Evolutionary conservation across 2,888 invertebrate genomes (phyloP), one percentile per base, ranked within the genome.

Genomic region (Tetranychus truncatus): DNA sequence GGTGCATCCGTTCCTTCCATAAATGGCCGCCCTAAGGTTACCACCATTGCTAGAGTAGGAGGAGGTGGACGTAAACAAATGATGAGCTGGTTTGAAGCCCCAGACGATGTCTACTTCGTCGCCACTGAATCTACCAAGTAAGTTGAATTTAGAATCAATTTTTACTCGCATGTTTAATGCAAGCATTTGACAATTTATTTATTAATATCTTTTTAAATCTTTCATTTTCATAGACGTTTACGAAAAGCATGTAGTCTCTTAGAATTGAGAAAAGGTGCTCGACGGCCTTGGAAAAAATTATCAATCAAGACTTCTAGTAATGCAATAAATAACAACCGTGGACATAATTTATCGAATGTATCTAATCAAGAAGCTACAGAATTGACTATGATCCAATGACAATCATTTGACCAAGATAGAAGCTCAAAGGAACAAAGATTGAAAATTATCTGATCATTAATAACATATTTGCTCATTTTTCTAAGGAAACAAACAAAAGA

Each of bases 61-160:
- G 34, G 34, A 34, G 81, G 82, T 77, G 81, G 82, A 77, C 81
- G 82, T 76, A 92, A 94, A 82, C 93, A 92, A 85, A 92, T 94
- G 81, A 92, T 95, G 83, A 94, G 93, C 82, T 95, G 94, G 94
- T 93, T 94, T 89, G 95, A 96, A 84, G 95, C 95, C 76, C 95
- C 95, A 34, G 95, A 96, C 83, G 95, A 96, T 85, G 90, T 95
- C 79, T 95, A 92, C 85, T 95, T 94, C 85, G 88, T 91, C 83
- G 93, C 93, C 80, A 92, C 91, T 72, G 91, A 91, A 80, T 87
- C 88, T 80, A 91, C 91, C 84, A 95, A 91, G 95, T 94, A 85
- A 86, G 89, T 79, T 46, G 46, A 74, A 65, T 74, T 74, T 73
- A 1, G 0, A n/a, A 46, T 20, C 34, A 0, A 24, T 15, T 7